These are phyloP conservation scores for Oplegnathus fasciatus DNA, from an alignment of 2,113 vertebrate genomes.

Conservation along the genomic window DNA sequence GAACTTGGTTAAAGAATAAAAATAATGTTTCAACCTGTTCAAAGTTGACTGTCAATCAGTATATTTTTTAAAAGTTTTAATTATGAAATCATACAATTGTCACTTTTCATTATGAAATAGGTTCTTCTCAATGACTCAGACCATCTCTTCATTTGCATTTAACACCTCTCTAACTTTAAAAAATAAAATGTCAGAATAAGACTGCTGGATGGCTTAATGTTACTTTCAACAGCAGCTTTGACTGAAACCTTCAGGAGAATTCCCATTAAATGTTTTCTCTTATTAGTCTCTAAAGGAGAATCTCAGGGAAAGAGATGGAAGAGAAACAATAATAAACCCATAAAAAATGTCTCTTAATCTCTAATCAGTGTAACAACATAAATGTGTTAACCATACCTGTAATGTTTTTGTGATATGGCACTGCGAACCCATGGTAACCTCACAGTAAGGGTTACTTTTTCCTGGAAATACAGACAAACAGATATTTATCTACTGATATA, in stretches of 20 bases:
- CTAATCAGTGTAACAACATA: neutral
- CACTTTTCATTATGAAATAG: neutral
- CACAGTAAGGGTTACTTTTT: slow-evolving; percentile 98
- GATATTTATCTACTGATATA: neutral
- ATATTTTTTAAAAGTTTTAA: neutral
- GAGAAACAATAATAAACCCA: neutral
- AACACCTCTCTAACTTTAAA: neutral
- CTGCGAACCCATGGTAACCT: slow-evolving; percentile 99
- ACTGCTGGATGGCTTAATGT: no score
- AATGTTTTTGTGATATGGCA: slow-evolving; percentile 99
- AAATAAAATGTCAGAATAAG: neutral
- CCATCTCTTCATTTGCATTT: neutral
- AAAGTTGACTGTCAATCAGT: neutral
- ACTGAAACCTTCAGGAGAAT: neutral
- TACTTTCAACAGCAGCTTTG: neutral
- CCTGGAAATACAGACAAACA: slow-evolving; percentile 80
- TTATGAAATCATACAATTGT: neutral
- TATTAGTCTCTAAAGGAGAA: neutral
- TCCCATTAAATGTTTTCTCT: neutral
- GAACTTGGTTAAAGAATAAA: neutral
- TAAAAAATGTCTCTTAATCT: neutral
- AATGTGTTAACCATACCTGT: slow-evolving; percentile 81
- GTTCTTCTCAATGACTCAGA: neutral
- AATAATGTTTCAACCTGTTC: neutral
- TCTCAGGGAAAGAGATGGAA: neutral